Percentiles rank a stretch among this genome's conserved stretches.
phyloP scores from a whole-genome alignment of 1,140 invertebrate species.

The Sipha flava region DNA sequence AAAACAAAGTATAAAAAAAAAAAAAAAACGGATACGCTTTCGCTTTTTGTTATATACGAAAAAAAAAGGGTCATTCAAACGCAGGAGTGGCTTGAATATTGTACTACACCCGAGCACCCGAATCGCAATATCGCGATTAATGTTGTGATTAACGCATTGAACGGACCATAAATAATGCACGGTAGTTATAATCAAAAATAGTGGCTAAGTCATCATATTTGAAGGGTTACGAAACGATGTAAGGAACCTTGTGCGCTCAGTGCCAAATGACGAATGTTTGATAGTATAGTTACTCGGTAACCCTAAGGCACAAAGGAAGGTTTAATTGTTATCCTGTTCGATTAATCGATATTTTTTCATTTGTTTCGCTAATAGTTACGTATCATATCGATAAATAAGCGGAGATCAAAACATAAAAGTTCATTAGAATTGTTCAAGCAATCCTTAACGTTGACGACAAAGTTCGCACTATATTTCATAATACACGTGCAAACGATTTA shows the following conservation, averaged over 20 bases:
- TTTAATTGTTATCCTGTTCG: too few species aligned
- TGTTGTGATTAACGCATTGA: not conserved
- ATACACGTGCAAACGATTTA: too few species aligned
- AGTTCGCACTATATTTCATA: too few species aligned
- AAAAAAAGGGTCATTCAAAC: not conserved
- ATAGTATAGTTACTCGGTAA: not conserved
- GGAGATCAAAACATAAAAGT: too few species aligned
- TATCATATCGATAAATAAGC: too few species aligned
- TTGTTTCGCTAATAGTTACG: too few species aligned
- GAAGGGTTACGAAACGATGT: not conserved
- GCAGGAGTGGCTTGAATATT: not conserved
- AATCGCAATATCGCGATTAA: not conserved
- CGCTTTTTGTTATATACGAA: not conserved
- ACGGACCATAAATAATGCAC: not conserved
- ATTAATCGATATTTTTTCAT: too few species aligned
- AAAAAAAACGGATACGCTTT: conserved; percentile 17
- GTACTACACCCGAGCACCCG: not conserved
- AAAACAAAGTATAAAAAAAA: not conserved
- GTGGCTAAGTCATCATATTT: not conserved
- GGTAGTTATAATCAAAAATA: not conserved
- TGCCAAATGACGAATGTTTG: not conserved
- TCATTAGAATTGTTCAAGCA: too few species aligned
- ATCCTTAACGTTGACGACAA: too few species aligned
- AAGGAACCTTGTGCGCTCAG: not conserved
- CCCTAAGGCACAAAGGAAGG: not conserved